Evolutionary conservation across 2,113 vertebrate genomes (phyloP).

Genomic region (Barbus barbus): DNA sequence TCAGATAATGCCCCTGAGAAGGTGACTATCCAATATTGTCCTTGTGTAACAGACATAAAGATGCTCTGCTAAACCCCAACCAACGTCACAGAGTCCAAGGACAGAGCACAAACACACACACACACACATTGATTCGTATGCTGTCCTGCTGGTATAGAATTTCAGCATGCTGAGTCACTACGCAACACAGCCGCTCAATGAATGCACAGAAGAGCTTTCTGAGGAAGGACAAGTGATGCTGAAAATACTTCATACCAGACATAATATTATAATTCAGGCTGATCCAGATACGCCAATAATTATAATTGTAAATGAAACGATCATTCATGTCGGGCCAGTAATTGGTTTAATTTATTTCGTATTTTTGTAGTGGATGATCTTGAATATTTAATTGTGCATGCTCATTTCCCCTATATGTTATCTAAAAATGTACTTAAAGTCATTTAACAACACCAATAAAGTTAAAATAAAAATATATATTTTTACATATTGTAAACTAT

Average conservation of each 20-base stretch:
- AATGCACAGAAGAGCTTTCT: not conserved
- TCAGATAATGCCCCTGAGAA: no score
- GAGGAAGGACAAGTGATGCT: not conserved
- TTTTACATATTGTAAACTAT: no score
- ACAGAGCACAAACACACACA: constrained; percentile 23
- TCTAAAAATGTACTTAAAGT: not conserved
- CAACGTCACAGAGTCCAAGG: constrained; percentile 44
- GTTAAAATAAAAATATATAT: not conserved
- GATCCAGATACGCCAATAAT: not conserved
- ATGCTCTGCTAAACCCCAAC: constrained; percentile 23
- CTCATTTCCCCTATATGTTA: not conserved
- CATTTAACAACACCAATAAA: not conserved
- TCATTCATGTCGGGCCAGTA: not conserved
- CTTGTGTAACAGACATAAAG: constrained; percentile 31
- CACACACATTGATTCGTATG: not conserved
- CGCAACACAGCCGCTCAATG: not conserved
- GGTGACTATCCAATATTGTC: constrained; percentile 15
- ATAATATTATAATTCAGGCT: not conserved
- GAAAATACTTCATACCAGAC: not conserved
- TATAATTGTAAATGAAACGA: not conserved
- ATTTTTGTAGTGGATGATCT: not conserved
- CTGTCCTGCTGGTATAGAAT: constrained; percentile 25
- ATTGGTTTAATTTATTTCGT: not conserved
- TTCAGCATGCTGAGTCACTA: constrained; percentile 56
- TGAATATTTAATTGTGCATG: not conserved